Evolutionary conservation across 2,888 invertebrate species (phyloP).

Genomic region (Microdon myrmicae): DNA sequence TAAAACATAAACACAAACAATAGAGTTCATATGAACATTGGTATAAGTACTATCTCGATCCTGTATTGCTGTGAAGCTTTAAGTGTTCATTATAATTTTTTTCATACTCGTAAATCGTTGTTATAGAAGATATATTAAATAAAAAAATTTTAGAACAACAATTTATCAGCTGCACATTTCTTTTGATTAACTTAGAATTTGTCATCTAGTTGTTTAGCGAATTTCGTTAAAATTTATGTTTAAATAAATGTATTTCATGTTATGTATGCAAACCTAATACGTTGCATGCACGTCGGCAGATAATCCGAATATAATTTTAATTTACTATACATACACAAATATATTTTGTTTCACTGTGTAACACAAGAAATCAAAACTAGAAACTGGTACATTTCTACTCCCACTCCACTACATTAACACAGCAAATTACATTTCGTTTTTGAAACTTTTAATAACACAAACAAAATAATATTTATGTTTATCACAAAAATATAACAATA

Average conservation of each 20-base stretch:
- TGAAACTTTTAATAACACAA: too few relatives aligned
- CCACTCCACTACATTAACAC: conserved; percentile 10
- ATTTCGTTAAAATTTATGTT: conserved; percentile 27
- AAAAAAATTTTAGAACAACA: too few relatives aligned
- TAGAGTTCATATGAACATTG: conserved; percentile 7
- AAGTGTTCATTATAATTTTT: conserved; percentile 55
- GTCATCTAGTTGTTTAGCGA: conserved; percentile 41
- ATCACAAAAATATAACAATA: background rate
- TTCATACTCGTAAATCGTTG: conserved; percentile 18
- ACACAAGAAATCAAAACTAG: conserved; percentile 26
- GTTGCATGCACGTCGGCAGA: conserved; percentile 51
- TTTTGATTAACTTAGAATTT: conserved; percentile 41
- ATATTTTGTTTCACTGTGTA: too few relatives aligned
- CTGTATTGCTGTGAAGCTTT: conserved; percentile 63
- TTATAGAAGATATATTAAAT: conserved; percentile 8
- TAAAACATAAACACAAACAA: conserved; percentile 9
- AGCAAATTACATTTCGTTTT: conserved; percentile 12
- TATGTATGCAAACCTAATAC: conserved; percentile 45
- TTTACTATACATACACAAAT: background rate
- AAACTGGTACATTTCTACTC: conserved; percentile 20
- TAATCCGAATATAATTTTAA: conserved; percentile 12
- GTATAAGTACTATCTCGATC: conserved; percentile 52
- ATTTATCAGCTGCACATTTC: conserved; percentile 33
- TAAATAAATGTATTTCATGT: conserved; percentile 26
- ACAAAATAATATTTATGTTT: background rate